phyloP scores from a whole-genome alignment of 2,888 invertebrate genomes.

The Pilophorus perplexus region DNA sequence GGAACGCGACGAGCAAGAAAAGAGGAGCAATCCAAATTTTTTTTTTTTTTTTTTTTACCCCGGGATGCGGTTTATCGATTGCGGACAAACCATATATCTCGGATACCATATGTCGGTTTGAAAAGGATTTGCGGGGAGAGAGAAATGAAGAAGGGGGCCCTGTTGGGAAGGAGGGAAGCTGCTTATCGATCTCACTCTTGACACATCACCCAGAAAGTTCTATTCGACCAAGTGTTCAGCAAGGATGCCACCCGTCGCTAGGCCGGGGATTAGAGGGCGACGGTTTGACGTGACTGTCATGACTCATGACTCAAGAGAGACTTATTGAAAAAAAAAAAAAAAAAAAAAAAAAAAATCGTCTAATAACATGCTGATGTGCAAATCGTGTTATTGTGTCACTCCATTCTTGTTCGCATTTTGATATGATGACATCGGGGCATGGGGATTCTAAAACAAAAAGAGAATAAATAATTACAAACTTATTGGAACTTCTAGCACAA shows the following conservation, averaged over 20 bases:
- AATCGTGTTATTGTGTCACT: too few species aligned
- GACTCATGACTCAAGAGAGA: too few species aligned
- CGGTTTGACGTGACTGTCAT: neutral
- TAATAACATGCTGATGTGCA: too few species aligned
- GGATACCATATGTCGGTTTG: constrained; percentile 28
- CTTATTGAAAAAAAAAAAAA: too few species aligned
- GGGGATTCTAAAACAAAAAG: too few species aligned
- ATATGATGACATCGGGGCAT: too few species aligned
- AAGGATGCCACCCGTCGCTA: neutral
- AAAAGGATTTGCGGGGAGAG: constrained; percentile 17
- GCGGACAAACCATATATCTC: constrained; percentile 14
- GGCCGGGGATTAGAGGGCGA: neutral
- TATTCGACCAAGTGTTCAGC: constrained; percentile 23
- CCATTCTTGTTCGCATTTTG: too few species aligned
- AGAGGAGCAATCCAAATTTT: neutral
- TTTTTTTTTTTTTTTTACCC: too few species aligned
- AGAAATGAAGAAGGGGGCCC: constrained; percentile 5
- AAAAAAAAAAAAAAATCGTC: too few species aligned
- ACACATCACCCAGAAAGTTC: constrained; percentile 28
- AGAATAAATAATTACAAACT: too few species aligned
- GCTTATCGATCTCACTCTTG: constrained; percentile 19
- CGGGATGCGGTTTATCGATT: constrained; percentile 13
- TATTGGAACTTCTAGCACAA: too few species aligned
- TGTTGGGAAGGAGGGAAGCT: neutral
- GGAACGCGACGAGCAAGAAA: neutral